Base-by-base conservation (phyloP, 2,888 invertebrate species). In the Digitonthophagus gazella region DNA sequence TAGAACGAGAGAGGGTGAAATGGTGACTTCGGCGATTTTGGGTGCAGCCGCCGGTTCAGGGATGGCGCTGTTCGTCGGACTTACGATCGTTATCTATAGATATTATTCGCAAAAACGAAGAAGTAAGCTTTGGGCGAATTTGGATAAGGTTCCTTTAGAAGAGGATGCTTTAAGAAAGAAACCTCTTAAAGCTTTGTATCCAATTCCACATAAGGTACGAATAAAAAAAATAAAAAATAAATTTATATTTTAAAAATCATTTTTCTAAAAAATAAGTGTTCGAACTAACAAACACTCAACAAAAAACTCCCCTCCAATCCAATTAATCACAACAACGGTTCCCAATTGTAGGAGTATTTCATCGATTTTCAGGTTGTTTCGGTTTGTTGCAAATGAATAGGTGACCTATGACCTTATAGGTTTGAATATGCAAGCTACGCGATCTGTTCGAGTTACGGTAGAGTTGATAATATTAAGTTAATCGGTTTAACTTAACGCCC, bases 11-110 rank as follows among this genome's bases (percentile, higher is more conserved):
- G 6, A 19, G 11, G 20, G 19, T 11, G 57, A 65, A 61, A 88
- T 90, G 88, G 88, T 89, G 68, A 87, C 87, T 65, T 87, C 89
- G n/a, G 89, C 89, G 57, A 87, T 90, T 44, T 80, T 90, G 69
- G 90, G 90, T 15, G 90, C 90, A 57, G 90, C 89, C 3, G 84
- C 89, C 0, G 90, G 90, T 57, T 88, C 89, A 1, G 90, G 90
- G 3, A 81, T 89, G 71, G 89, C 89, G 0, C 81, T 90, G 19
- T 80, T 90, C 67, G 85, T 90, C 44, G 90, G 89, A 8, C 86
- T 90, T 78, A 90, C 89, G 3, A 84, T 90, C 68, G 87, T 90
- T 28, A 85, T 89, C 74, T 90, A 89, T 77, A 87, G 89, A 44
- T 90, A 90, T 78, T 90, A 90, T 80, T 83, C 86, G 19, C 79